Evolutionary conservation across 2,888 invertebrate species (phyloP), one percentile per base, ranked within the genome.

Genomic region (Galerucella calmariensis): DNA sequence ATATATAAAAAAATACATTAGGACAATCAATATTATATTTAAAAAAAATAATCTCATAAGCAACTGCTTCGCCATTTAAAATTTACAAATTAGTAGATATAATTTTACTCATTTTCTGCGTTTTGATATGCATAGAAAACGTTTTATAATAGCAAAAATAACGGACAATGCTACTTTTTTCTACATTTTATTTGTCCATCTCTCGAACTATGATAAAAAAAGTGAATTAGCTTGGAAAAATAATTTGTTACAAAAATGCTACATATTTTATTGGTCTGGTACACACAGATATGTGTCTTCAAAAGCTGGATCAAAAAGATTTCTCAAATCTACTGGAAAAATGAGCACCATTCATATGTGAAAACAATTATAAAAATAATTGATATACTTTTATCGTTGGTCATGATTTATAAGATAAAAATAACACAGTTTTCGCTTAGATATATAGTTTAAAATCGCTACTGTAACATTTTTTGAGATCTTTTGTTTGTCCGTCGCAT

Each of bases 191-290:
- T 79, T 79, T 79, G 78, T 79, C 78, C 72, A 65, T 71, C 27
- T 73, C 63, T 79, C 71, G 78, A 79, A 80, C 77, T 80, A 75
- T 71, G 59, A 68, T 74, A 16, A n/a, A 14, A 62, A 44, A 65
- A 12, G 44, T 77, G 75, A 84, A 82, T 80, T 81, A 85, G 83
- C 82, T 77, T 86, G 84, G 81, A 85, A 86, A 86, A 85, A 86
- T 85, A 85, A 79, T 77, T 77, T 75, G 77, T 77, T 80, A 78
- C 80, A 81, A 83, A 82, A 84, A 82, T 75, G 82, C 84, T 84
- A 83, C 81, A 77, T 78, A 75, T 77, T 79, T 74, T 81, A 79
- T 84, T 85, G 84, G 83, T 83, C 83, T 82, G n/a, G 82, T 81
- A 81, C 81, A 83, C 78, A 82, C 83, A 84, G 84, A 84, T 85